Evolutionary conservation across 2,888 invertebrate genomes (phyloP), one percentile per base, ranked within the genome.

Genomic region (Tigriopus californicus): DNA sequence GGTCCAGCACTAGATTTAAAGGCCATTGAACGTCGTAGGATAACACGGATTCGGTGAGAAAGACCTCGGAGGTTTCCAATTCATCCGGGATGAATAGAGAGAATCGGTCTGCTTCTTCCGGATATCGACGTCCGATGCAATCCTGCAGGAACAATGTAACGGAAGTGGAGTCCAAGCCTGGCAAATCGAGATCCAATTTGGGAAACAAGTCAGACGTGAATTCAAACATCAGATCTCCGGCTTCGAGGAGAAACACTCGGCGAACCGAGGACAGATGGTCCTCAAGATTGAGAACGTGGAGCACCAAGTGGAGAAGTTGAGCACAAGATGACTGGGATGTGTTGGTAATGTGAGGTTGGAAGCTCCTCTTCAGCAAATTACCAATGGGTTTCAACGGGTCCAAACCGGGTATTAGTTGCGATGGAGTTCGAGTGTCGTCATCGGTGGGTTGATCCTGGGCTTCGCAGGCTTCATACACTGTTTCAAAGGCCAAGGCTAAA

Each of bases 231-330:
- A 76, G 63, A 64, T 76, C 75, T 51, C 75, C 75, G 2, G 73
- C 71, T 65, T 76, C 76, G 69, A 78, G 70, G 63, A 78, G 70
- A 49, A 75, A 70, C 18, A 77, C 71, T 42, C 71, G 72, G 40
- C 76, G 70, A 66, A 78, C 71, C 55, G 75, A 70, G 44, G 70
- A 70, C 42, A 77, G 66, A 64, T 76, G 74, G 8, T 68, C 68
- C 41, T 59, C 59, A 22, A 59, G 41, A 1, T 52, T 22, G 13
- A 59, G 25, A 8, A 24, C 41, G 10, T 51, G n/a, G 8, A 22
- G 13, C 24, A 59, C 40, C n/a, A 59, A 20, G 13, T 51, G 12
- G 4, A 59, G 33, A 13, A 59, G 33, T 20, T 40, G n/a, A 41
- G 13, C 13, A 24, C 59, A 52, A 25, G 59, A 15, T 10, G 41